phyloP scores from a whole-genome alignment of 1,140 invertebrate genomes.

The Tetramorium simillimum region DNA sequence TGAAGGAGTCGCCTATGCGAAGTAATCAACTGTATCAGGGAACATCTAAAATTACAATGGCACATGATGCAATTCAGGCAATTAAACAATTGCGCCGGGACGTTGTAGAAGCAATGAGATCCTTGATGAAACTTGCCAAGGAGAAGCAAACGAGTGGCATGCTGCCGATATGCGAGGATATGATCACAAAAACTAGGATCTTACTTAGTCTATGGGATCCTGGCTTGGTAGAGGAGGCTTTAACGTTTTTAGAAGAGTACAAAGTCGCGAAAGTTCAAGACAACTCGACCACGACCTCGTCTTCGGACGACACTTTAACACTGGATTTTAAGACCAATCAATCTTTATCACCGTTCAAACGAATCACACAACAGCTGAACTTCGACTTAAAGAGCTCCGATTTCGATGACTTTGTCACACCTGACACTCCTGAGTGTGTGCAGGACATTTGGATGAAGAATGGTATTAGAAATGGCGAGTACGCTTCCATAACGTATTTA shows the following conservation, averaged over 20 bases:
- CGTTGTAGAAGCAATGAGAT: conserved; percentile 92
- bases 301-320: conserved; percentile 76
- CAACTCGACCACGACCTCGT: conserved; percentile 61
- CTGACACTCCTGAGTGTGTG: conserved; percentile 87
- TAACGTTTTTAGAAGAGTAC: conserved; percentile 92
- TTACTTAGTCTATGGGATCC: conserved; percentile 94
- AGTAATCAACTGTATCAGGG: conserved; percentile 87
- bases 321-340: conserved; percentile 80
- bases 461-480: conserved; percentile 75
- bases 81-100: conserved; percentile 92
- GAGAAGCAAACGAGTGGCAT: conserved; percentile 90
- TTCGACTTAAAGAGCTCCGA: conserved; percentile 90
- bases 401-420: conserved; percentile 90
- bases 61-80: conserved; percentile 92
- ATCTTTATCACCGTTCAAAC: conserved; percentile 90
- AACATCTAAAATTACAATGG: conserved; percentile 91
- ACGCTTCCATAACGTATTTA: conserved; percentile 54
- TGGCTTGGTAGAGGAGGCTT: conserved; percentile 92
- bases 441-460: conserved; percentile 87
- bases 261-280: conserved; percentile 86
- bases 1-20: conserved; percentile 91
- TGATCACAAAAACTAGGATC: conserved; percentile 91
- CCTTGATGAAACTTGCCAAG: conserved; percentile 90
- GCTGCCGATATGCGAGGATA: conserved; percentile 92
- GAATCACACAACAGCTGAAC: conserved; percentile 91